Evolutionary conservation across 1,140 invertebrate genomes (phyloP).

Genomic region (Thalassaphorura encarpata): DNA sequence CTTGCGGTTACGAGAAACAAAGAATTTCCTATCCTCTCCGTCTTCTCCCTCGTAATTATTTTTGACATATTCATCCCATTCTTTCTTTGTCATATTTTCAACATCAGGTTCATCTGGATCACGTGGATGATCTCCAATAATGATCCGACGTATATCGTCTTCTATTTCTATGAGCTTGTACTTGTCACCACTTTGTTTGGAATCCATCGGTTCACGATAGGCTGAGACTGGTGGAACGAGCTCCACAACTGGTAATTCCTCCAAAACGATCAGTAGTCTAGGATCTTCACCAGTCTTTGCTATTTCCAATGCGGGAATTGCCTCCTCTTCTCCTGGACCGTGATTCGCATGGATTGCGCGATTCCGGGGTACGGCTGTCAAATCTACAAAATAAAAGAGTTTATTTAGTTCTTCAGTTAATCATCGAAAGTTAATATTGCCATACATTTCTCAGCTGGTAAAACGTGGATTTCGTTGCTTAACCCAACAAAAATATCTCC

Average conservation of each 20-base stretch:
- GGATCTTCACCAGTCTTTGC: conserved; percentile 30
- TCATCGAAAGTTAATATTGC: not conserved
- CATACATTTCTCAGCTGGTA: conserved; percentile 28
- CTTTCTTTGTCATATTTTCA: conserved; percentile 26
- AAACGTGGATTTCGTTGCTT: conserved; percentile 9
- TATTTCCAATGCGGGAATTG: conserved; percentile 9
- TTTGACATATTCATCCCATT: conserved; percentile 30
- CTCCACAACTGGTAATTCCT: conserved; percentile 32
- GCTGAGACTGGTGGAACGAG: conserved; percentile 10
- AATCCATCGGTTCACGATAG: conserved; percentile 18
- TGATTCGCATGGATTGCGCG: conserved; percentile 15
- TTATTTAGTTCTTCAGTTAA: not conserved
- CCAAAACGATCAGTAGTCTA: conserved; percentile 36
- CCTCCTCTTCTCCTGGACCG: conserved; percentile 14
- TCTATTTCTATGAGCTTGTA: conserved; percentile 10
- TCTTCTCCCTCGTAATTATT: conserved; percentile 17
- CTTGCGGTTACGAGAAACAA: conserved; percentile 21
- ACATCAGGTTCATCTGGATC: conserved; percentile 15
- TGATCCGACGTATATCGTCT: conserved; percentile 22
- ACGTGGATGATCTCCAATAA: conserved; percentile 26
- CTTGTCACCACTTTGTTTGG: conserved; percentile 21
- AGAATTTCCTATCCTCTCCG: conserved; percentile 22
- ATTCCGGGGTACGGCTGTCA: conserved; percentile 24
- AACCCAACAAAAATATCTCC: conserved; percentile 33
- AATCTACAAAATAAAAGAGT: conserved; percentile 4